Conservation (phyloP, 1,140 invertebrate species). For the Pseudobourletiella spinata region DNA sequence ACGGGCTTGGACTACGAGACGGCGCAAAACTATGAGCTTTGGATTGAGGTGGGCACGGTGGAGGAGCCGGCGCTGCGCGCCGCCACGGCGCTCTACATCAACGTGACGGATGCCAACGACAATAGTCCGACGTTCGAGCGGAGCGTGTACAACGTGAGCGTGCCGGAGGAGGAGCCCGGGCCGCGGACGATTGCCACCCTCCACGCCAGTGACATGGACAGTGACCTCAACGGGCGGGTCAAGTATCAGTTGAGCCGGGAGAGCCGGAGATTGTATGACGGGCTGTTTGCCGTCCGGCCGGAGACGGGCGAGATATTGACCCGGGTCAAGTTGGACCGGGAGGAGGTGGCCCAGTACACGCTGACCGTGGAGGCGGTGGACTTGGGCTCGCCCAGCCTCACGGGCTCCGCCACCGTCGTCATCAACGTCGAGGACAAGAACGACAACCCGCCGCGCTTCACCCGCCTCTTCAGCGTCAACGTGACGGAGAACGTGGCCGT, state of each 20-base stretch:
- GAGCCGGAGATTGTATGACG: slow-evolving; percentile 48
- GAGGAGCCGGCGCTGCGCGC: slow-evolving; percentile 62
- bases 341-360: slow-evolving; percentile 72
- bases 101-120: slow-evolving; percentile 85
- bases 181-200: slow-evolving; percentile 67
- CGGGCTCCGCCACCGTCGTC: slow-evolving; percentile 73
- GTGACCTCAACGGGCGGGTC: slow-evolving; percentile 74
- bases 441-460: slow-evolving; percentile 89
- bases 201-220: slow-evolving; percentile 74
- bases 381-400: slow-evolving; percentile 67
- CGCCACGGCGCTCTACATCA: slow-evolving; percentile 59
- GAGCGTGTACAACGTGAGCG: slow-evolving; percentile 68
- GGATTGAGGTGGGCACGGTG: slow-evolving; percentile 86
- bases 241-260: slow-evolving; percentile 63
- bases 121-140: slow-evolving; percentile 75
- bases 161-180: slow-evolving; percentile 76
- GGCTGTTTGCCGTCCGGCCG: slow-evolving; percentile 69
- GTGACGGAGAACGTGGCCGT: slow-evolving; percentile 91
- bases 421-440: slow-evolving; percentile 76
- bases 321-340: slow-evolving; percentile 71
- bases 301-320: slow-evolving; percentile 77
- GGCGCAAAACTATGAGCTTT: slow-evolving; percentile 72
- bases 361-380: slow-evolving; percentile 78
- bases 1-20: slow-evolving; percentile 80
- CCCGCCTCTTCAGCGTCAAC: slow-evolving; percentile 81